phyloP scores from a whole-genome alignment of 2,113 vertebrate genomes.

The Pseudorhombus dupliciocellatus region DNA sequence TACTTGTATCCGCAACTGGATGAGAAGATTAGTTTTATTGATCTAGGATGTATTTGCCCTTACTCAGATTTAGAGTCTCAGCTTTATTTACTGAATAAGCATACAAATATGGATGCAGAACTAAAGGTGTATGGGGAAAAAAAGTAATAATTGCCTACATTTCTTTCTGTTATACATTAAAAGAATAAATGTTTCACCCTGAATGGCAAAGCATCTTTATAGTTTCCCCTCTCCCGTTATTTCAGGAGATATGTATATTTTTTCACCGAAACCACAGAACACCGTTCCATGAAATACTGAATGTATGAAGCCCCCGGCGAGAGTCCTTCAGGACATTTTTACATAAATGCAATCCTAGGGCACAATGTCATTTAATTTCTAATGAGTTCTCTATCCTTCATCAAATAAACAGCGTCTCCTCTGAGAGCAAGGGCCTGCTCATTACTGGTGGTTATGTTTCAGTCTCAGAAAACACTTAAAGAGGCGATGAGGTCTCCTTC shows the following conservation, averaged over 20 bases:
- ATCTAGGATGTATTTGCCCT: background rate
- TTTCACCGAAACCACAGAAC: background rate
- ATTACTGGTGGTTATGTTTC: conserved; percentile 30
- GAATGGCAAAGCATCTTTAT: background rate
- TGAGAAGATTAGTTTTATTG: background rate
- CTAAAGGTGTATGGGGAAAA: no score
- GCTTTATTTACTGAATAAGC: no score
- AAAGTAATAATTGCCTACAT: no score
- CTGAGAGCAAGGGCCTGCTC: conserved; percentile 14
- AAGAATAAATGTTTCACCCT: background rate
- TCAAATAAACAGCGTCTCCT: conserved; percentile 30
- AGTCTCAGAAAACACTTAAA: conserved; percentile 36
- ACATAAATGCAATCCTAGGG: conserved; percentile 41
- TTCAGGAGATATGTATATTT: background rate
- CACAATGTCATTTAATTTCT: conserved; percentile 44
- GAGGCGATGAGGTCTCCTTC: conserved; percentile 37
- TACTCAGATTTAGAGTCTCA: no score
- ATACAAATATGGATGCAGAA: background rate
- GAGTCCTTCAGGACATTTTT: conserved; percentile 28
- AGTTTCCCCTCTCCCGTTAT: background rate
- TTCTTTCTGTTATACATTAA: no score
- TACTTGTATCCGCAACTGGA: background rate
- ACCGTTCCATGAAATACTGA: conserved; percentile 9
- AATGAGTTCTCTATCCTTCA: conserved; percentile 25
- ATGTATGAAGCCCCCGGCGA: background rate